These are phyloP conservation scores for Castor canadensis DNA, from an alignment of 2,113 vertebrate genomes.

Conservation along the genomic window DNA sequence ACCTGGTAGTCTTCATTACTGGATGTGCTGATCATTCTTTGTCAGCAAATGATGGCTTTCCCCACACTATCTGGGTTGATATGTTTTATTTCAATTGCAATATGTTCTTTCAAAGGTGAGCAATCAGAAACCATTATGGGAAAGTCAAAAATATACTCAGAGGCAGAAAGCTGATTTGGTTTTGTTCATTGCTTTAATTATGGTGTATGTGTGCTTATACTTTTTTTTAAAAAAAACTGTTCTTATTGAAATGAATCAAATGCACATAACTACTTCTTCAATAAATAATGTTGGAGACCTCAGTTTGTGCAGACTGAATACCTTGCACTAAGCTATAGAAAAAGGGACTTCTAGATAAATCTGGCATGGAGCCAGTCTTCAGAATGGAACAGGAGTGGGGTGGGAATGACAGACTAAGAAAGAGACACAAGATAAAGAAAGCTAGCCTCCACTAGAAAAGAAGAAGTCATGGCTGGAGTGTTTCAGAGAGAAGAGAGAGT, in stretches of 20 bases:
- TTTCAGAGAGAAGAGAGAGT: neutral
- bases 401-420: neutral
- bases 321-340: neutral
- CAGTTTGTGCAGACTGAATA: neutral
- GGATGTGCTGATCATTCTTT: neutral
- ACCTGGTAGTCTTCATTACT: neutral
- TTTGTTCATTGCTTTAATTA: neutral
- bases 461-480: neutral
- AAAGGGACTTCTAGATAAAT: neutral
- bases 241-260: neutral
- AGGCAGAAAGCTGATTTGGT: neutral
- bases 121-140: neutral
- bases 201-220: neutral
- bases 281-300: neutral
- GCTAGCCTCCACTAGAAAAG: neutral
- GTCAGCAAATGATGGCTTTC: neutral
- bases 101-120: neutral
- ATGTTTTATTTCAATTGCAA: neutral
- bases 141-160: neutral
- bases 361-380: neutral
- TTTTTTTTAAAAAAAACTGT: neutral
- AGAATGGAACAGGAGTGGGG: too few relatives aligned
- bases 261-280: neutral
- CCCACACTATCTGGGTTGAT: neutral
- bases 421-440: neutral